Evolutionary conservation across 2,113 vertebrate genomes (phyloP).

Genomic region (Eubucco bourcierii): DNA sequence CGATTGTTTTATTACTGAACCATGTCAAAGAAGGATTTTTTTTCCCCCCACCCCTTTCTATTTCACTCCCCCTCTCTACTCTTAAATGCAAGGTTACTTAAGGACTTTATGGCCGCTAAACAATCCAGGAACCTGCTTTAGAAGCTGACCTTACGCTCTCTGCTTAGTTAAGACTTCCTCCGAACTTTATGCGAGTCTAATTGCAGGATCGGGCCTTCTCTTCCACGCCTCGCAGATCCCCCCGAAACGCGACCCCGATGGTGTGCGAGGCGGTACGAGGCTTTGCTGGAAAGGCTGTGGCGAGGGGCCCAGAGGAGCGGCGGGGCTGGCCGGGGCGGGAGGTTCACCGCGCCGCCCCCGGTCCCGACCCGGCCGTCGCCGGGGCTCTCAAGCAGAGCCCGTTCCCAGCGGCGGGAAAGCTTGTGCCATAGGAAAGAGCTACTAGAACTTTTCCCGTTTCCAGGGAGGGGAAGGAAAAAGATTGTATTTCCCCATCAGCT

Average conservation of each 20-base stretch:
- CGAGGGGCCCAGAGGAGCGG: not conserved
- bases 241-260: not conserved
- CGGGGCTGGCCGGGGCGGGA: not conserved
- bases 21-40: not conserved
- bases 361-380: not conserved
- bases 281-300: accelerated
- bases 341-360: not conserved
- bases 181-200: too few species aligned
- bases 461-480: slow-evolving; percentile 6
- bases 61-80: not conserved
- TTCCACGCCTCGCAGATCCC: not conserved
- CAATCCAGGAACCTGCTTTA: not conserved
- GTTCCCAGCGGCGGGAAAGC: not conserved
- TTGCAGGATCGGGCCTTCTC: not conserved
- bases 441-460: not conserved
- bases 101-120: slow-evolving; percentile 5
- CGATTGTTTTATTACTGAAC: slow-evolving; percentile 22
- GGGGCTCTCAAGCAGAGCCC: not conserved
- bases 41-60: accelerated
- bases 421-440: not conserved
- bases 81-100: not conserved
- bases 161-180: not conserved
- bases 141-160: not conserved
- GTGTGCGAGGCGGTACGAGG: too few species aligned
- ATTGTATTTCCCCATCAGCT: not conserved